Evolutionary conservation across 2,113 vertebrate genomes (phyloP).

Genomic region (Bufo gargarizans): DNA sequence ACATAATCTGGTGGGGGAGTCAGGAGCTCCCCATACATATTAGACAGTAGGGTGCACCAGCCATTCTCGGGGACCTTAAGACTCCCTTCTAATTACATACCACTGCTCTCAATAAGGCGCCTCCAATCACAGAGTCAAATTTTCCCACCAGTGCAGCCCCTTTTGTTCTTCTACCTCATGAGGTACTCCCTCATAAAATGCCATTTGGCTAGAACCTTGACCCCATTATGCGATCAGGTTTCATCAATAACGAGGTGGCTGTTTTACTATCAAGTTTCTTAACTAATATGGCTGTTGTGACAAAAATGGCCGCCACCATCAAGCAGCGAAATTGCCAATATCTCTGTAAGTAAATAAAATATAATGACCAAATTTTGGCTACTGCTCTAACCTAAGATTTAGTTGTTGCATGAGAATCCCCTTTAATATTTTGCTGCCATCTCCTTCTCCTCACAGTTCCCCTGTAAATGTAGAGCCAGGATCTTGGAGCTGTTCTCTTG

Average conservation of each 20-base stretch:
- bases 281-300: neutral
- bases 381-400: neutral
- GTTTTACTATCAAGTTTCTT: neutral
- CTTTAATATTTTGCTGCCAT: neutral
- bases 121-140: neutral
- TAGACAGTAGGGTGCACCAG: too few relatives aligned
- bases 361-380: neutral
- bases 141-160: too few relatives aligned
- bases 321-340: neutral
- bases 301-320: neutral
- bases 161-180: neutral
- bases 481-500: slow-evolving; percentile 3
- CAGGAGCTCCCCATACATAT: too few relatives aligned
- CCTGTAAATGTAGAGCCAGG: slow-evolving; percentile 5
- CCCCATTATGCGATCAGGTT: neutral
- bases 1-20: too few relatives aligned
- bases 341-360: neutral
- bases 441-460: neutral
- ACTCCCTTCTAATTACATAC: too few relatives aligned
- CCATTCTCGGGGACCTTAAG: too few relatives aligned
- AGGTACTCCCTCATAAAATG: neutral
- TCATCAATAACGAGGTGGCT: neutral
- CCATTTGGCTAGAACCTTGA: neutral
- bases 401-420: neutral
- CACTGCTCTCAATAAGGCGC: too few relatives aligned